Evolutionary conservation across 2,113 vertebrate genomes (phyloP).

Genomic region (Falco punctatus): DNA sequence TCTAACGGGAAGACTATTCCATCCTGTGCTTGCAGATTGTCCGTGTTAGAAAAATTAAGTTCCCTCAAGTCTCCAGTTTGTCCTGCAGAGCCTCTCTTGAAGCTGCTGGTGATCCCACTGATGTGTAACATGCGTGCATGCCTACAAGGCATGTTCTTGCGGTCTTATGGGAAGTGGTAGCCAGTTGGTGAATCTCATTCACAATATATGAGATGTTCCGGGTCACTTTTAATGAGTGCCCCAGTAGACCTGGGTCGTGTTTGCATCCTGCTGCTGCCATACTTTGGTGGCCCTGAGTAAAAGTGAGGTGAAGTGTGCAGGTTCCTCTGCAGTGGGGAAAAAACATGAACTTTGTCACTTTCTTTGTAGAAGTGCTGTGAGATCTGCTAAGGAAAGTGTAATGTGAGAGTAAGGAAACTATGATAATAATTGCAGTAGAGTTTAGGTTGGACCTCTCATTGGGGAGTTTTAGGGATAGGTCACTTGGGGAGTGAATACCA

Average conservation of each 20-base stretch:
- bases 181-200: neutral
- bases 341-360: neutral
- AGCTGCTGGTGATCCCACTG: neutral
- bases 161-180: neutral
- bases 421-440: neutral
- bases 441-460: neutral
- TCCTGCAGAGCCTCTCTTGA: neutral
- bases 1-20: neutral
- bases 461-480: neutral
- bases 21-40: neutral
- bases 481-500: neutral
- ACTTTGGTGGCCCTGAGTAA: neutral
- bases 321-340: neutral
- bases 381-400: neutral
- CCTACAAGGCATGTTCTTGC: rapidly evolving
- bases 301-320: neutral
- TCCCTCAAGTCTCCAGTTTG: neutral
- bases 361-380: neutral
- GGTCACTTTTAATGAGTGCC: rapidly evolving
- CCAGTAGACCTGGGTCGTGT: neutral
- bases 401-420: neutral
- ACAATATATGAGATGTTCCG: neutral
- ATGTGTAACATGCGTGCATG: rapidly evolving
- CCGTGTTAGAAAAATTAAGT: neutral
- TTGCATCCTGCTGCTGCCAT: neutral